Evolutionary conservation across 64 coral and sea anemone genomes (phyloP).

Genomic region (Actinia tenebrosa): DNA sequence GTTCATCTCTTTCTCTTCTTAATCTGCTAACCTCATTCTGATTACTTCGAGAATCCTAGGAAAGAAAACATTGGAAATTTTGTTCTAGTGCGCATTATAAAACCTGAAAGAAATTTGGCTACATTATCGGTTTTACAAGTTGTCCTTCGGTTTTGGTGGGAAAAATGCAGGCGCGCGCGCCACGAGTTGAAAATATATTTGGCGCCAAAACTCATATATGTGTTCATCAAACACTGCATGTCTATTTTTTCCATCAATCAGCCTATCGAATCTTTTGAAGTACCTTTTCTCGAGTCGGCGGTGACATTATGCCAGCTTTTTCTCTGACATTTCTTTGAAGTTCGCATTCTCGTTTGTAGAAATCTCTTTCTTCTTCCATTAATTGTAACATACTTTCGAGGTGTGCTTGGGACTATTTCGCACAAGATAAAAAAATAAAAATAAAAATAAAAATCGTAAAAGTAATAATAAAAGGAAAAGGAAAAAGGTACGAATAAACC

Average conservation of each 20-base stretch:
- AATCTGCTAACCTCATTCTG: slow-evolving; percentile 69
- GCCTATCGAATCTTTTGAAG: too few species aligned
- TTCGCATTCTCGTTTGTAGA: slow-evolving; percentile 96
- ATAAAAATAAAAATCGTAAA: not conserved
- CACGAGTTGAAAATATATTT: not conserved
- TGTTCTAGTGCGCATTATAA: not conserved
- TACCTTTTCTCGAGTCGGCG: slow-evolving; percentile 79
- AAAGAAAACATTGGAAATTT: not conserved
- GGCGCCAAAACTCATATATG: not conserved
- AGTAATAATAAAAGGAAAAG: not conserved
- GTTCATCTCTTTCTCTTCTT: slow-evolving; percentile 86
- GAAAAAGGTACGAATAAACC: not conserved
- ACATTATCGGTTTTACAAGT: not conserved
- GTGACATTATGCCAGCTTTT: slow-evolving; percentile 54
- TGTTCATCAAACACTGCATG: too few species aligned
- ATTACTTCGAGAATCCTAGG: slow-evolving; percentile 56
- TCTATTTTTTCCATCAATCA: too few species aligned
- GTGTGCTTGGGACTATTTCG: slow-evolving; percentile 48
- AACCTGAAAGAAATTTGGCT: not conserved
- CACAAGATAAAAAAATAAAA: not conserved
- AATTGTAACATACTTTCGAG: slow-evolving; percentile 85
- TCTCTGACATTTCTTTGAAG: slow-evolving; percentile 74
- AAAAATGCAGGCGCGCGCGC: not conserved
- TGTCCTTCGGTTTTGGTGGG: not conserved
- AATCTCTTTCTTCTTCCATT: slow-evolving; percentile 96